Percentiles rank a stretch among this genome's conserved stretches.
Conservation (phyloP, 2,113 vertebrate genomes). For the Caloenas nicobarica region DNA sequence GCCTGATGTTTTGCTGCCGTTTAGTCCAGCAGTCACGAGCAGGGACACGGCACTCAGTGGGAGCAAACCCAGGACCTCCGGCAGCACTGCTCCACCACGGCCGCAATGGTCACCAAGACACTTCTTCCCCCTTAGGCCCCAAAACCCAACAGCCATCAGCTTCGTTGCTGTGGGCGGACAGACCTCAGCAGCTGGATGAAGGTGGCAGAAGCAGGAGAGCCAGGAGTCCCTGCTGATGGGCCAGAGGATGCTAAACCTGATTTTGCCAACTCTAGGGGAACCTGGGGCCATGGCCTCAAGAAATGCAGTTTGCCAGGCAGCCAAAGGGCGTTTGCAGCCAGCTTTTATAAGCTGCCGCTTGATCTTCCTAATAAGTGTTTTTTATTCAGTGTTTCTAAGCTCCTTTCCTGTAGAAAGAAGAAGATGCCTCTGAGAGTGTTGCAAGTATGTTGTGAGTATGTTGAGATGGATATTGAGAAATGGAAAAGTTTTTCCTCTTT, state of each 20-base stretch:
- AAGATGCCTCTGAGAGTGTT: background rate
- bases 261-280: background rate
- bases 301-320: background rate
- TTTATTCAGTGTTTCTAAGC: background rate
- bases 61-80: background rate
- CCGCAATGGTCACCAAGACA: rapidly evolving
- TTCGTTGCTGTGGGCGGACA: background rate
- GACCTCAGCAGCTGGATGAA: background rate
- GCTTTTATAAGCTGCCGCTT: background rate
- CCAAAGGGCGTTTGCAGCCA: background rate
- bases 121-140: background rate
- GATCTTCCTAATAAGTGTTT: background rate
- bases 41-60: rapidly evolving
- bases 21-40: background rate
- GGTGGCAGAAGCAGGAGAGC: background rate
- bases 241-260: background rate
- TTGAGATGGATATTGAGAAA: background rate
- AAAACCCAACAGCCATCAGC: rapidly evolving
- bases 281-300: background rate
- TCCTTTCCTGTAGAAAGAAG: background rate
- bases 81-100: rapidly evolving
- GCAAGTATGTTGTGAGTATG: background rate
- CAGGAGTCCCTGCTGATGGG: background rate
- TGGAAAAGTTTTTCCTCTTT: background rate
- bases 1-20: rapidly evolving